A percentile compares a stretch with the other conserved stretches of the same genome.
Conservation (phyloP, 2,888 invertebrate genomes). For the Cremastobaeus sp. region DNA sequence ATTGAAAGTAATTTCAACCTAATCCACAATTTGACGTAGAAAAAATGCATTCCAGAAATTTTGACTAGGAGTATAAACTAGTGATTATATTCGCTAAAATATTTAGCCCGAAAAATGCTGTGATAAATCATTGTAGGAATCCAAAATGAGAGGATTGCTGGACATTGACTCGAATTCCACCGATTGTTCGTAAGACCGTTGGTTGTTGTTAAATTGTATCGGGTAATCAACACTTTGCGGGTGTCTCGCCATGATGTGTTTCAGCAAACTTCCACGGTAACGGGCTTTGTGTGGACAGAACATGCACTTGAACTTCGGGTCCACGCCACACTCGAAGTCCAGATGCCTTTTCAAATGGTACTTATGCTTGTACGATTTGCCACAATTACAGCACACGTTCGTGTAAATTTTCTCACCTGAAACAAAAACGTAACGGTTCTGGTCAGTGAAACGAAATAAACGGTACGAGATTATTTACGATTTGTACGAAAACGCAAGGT, state of each 20-base stretch:
- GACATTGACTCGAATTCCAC: constrained; percentile 17
- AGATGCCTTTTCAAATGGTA: constrained; percentile 73
- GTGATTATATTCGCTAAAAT: too few species aligned
- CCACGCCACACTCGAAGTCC: constrained; percentile 79
- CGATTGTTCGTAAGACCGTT: constrained; percentile 13
- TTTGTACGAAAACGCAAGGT: too few species aligned
- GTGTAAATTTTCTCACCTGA: constrained; percentile 45
- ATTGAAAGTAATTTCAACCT: too few species aligned
- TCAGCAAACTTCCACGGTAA: constrained; percentile 74
- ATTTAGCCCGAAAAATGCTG: constrained; percentile 33
- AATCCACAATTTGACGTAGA: too few species aligned
- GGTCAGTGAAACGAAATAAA: constrained; percentile 26
- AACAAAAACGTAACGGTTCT: constrained; percentile 35
- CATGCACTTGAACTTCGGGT: constrained; percentile 78
- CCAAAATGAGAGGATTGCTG: constrained; percentile 17
- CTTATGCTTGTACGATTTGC: constrained; percentile 74
- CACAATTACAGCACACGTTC: constrained; percentile 67
- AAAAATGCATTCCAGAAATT: too few species aligned
- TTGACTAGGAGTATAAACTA: too few species aligned
- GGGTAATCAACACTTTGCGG: constrained; percentile 58
- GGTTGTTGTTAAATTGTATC: constrained; percentile 25
- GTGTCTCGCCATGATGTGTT: constrained; percentile 73
- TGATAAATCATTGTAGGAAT: constrained; percentile 26
- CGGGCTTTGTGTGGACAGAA: constrained; percentile 77
- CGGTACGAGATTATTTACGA: too few species aligned